Evolutionary conservation across 2,113 vertebrate genomes (phyloP).

Genomic region (Accipiter virgatus): DNA sequence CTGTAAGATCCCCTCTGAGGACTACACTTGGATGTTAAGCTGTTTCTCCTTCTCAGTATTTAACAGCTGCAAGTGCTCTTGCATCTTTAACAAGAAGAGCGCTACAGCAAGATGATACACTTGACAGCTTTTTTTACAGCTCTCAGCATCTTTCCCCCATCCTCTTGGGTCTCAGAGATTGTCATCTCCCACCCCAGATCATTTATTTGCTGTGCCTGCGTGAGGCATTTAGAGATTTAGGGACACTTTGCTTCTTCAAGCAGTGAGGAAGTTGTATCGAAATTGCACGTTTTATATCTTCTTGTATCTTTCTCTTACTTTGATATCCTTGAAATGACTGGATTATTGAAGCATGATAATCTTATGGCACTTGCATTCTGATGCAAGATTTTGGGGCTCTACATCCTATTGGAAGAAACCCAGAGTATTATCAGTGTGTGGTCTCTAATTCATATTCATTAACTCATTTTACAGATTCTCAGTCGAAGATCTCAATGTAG

Average conservation of each 20-base stretch:
- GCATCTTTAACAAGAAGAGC: not conserved
- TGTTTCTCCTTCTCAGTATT: not conserved
- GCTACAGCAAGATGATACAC: not conserved
- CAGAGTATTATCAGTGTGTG: not conserved
- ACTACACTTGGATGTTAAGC: not conserved
- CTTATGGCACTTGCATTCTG: not conserved
- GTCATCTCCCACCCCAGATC: conserved; percentile 3
- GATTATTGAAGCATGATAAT: not conserved
- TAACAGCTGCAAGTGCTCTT: conserved; percentile 35
- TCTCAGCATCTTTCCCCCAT: not conserved
- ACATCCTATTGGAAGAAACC: not conserved
- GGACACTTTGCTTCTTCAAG: not conserved
- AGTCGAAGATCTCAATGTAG: not conserved
- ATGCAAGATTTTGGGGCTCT: not conserved
- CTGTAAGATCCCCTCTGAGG: not conserved
- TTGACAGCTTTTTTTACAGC: conserved; percentile 3
- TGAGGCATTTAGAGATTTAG: not conserved
- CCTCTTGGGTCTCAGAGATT: not conserved
- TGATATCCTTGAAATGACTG: not conserved
- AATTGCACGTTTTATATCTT: not conserved
- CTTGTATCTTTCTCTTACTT: not conserved
- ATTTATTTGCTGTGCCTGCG: not conserved
- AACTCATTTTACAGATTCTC: not conserved
- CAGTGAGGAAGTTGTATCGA: not conserved
- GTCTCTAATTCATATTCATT: not conserved